Conservation (phyloP, 2,888 invertebrate genomes). For the Oscheius sp. region DNA sequence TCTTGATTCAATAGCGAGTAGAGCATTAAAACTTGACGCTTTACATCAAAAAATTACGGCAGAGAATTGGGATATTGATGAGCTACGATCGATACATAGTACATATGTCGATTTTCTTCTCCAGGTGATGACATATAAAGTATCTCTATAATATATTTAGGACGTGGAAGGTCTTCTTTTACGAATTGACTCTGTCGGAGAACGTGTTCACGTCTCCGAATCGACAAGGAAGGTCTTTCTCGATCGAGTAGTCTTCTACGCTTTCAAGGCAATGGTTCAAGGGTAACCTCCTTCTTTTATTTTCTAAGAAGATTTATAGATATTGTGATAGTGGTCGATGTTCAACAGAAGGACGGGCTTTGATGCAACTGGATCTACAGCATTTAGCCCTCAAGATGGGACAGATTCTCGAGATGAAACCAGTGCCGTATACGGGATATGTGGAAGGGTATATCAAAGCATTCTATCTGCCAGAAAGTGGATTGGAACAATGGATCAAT, state of each 20-base stretch:
- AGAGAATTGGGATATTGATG: slow-evolving; percentile 85
- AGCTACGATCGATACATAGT: slow-evolving; percentile 92
- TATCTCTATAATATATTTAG: slow-evolving; percentile 33
- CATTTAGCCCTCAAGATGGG: slow-evolving; percentile 80
- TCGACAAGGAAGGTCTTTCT: slow-evolving; percentile 76
- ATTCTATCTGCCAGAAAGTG: slow-evolving; percentile 88
- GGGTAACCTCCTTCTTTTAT: slow-evolving; percentile 78
- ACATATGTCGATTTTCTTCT: slow-evolving; percentile 78
- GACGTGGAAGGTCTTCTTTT: slow-evolving; percentile 53
- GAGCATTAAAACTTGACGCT: slow-evolving; percentile 49
- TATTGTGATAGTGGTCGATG: slow-evolving; percentile 87
- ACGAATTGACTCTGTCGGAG: slow-evolving; percentile 43
- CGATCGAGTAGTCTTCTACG: slow-evolving; percentile 86
- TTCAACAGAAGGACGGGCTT: slow-evolving; percentile 90
- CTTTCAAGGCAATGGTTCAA: slow-evolving; percentile 88
- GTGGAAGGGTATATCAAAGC: slow-evolving; percentile 96
- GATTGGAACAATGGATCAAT: slow-evolving; percentile 87
- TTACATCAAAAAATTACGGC: slow-evolving; percentile 83
- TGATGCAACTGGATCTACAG: slow-evolving; percentile 97
- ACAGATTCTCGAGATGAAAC: slow-evolving; percentile 81
- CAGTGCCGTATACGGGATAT: slow-evolving; percentile 85
- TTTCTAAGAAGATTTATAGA: slow-evolving; percentile 55
- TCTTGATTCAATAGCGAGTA: slow-evolving; percentile 50
- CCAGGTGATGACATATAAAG: slow-evolving; percentile 59
- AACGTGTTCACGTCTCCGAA: slow-evolving; percentile 32